phyloP scores from a whole-genome alignment of 2,888 invertebrate genomes.

The Clostera curtula region DNA sequence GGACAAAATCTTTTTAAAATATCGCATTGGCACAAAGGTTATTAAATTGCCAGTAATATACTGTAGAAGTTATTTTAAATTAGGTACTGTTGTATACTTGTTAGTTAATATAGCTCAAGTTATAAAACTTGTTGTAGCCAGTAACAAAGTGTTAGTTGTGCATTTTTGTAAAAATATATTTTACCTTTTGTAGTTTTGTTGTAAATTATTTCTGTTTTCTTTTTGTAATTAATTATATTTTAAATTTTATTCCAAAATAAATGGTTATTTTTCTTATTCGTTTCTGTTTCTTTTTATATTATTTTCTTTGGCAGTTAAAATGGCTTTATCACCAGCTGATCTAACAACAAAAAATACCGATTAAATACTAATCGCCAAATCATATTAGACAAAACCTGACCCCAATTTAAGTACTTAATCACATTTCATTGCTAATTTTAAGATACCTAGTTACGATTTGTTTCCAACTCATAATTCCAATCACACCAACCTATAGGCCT shows the following conservation, averaged over 20 bases:
- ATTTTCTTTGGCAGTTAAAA: neutral
- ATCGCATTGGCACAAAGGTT: neutral
- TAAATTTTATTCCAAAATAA: conserved; percentile 25
- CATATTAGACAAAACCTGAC: no score
- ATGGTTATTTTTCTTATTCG: conserved; percentile 22
- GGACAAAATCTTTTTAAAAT: no score
- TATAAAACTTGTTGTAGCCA: neutral
- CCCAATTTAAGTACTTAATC: no score
- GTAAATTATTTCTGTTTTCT: conserved; percentile 30
- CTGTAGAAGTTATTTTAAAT: conserved; percentile 10
- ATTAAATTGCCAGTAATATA: conserved; percentile 10
- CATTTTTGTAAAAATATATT: conserved; percentile 21
- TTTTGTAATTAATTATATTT: conserved; percentile 24
- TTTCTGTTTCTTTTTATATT: conserved; percentile 12
- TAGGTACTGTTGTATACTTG: conserved; percentile 22
- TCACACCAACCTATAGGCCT: no score
- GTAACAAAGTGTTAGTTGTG: conserved; percentile 22
- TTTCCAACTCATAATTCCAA: no score
- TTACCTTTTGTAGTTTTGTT: conserved; percentile 38
- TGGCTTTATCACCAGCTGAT: neutral
- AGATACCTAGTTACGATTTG: no score
- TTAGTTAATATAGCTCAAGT: conserved; percentile 5
- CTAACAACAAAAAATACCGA: no score
- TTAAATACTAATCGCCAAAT: no score
- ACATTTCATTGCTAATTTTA: no score